phyloP scores from a whole-genome alignment of 2,797 vertebrate species.

The Helicolenus hilgendorfi region DNA sequence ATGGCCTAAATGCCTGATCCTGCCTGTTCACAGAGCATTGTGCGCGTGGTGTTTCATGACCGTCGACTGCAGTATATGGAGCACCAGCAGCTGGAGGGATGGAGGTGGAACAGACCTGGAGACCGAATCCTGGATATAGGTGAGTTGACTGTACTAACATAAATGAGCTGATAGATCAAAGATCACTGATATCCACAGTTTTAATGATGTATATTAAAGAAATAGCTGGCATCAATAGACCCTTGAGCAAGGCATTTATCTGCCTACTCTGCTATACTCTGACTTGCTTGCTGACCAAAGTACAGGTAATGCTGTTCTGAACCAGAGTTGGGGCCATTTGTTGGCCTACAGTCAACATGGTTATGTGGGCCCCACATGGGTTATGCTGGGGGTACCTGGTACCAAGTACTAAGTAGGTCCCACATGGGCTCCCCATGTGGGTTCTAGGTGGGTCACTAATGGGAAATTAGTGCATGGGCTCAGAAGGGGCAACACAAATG shows the following conservation, averaged over 20 bases:
- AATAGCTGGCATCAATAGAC: too few relatives aligned
- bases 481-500: too few relatives aligned
- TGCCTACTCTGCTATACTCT: not conserved
- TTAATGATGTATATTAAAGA: too few relatives aligned
- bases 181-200: not conserved
- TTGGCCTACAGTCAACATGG: too few relatives aligned
- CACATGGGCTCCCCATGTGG: too few relatives aligned
- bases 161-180: not conserved
- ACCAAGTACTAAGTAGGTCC: too few relatives aligned
- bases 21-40: slow-evolving; percentile 91
- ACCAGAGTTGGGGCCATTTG: too few relatives aligned
- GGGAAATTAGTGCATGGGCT: too few relatives aligned
- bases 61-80: slow-evolving; percentile 96
- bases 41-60: slow-evolving; percentile 96
- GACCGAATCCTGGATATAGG: slow-evolving; percentile 96
- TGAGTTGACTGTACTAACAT: slow-evolving; percentile 73
- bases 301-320: not conserved
- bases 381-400: too few relatives aligned
- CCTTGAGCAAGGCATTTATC: not conserved
- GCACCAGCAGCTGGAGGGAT: slow-evolving; percentile 96
- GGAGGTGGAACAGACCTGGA: slow-evolving; percentile 96
- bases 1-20: slow-evolving; percentile 18
- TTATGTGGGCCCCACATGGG: too few relatives aligned
- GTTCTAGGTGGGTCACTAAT: too few relatives aligned
- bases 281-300: not conserved